Conservation (phyloP, 35 echinoderm and acorn worm genomes). For the Holothuria glaberrima region DNA sequence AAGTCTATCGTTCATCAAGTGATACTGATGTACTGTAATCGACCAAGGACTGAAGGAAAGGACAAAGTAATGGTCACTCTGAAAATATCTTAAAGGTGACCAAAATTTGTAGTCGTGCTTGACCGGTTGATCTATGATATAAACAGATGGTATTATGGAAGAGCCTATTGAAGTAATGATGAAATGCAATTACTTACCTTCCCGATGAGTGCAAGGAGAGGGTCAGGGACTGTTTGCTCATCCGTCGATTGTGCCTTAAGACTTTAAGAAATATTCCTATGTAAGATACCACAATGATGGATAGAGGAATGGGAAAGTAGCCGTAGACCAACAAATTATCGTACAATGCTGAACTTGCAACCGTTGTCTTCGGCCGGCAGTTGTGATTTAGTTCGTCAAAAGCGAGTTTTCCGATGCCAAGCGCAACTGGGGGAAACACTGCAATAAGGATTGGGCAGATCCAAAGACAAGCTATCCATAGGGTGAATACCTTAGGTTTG, state of each 20-base stretch:
- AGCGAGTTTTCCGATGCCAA: conserved; percentile 37
- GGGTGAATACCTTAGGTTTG: background rate
- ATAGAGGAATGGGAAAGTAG: conserved; percentile 3
- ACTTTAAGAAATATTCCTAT: background rate
- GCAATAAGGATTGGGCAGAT: conserved; percentile 48
- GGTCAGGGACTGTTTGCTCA: background rate
- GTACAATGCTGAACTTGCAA: background rate
- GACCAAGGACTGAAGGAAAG: too few species aligned
- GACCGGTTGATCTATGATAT: too few species aligned
- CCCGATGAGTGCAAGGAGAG: too few species aligned
- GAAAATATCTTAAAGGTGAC: too few species aligned
- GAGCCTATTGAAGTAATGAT: too few species aligned
- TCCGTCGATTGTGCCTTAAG: background rate
- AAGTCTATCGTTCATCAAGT: too few species aligned
- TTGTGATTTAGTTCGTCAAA: background rate
- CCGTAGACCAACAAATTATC: conserved; percentile 15
- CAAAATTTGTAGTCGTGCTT: too few species aligned
- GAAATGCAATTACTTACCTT: too few species aligned
- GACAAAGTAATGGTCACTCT: too few species aligned
- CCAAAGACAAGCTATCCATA: conserved; percentile 66
- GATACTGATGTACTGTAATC: too few species aligned
- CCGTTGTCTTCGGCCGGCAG: background rate
- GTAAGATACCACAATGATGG: background rate
- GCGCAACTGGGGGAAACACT: conserved; percentile 44
- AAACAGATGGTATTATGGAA: too few species aligned